Conservation (phyloP, 2,797 vertebrate genomes). For the Lepus oiostolus region DNA sequence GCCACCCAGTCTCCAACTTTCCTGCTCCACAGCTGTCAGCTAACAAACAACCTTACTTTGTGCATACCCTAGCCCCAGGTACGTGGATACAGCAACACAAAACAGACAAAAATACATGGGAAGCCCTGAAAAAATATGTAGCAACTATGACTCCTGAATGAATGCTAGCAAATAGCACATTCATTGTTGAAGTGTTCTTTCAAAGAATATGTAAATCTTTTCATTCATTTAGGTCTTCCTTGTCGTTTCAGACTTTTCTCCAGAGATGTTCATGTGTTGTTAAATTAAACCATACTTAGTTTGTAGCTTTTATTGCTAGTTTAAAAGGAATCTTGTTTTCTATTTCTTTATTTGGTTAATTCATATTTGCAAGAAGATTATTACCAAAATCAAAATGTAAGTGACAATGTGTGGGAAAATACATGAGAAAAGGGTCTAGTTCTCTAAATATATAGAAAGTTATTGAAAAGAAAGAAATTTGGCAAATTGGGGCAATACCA, state of each 20-base stretch:
- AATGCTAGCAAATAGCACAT: not conserved
- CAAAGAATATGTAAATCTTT: not conserved
- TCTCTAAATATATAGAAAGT: constrained; percentile 65
- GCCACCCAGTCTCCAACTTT: not conserved
- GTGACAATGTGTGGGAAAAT: constrained; percentile 23
- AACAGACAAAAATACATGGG: not conserved
- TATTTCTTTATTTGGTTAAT: constrained; percentile 22
- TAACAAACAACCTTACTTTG: not conserved
- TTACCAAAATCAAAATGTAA: constrained; percentile 41
- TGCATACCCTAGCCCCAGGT: not conserved
- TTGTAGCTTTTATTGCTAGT: not conserved
- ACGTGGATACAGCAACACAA: not conserved
- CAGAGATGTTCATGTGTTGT: not conserved
- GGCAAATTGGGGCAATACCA: constrained; percentile 52
- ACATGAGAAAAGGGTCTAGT: not conserved
- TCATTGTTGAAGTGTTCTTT: not conserved
- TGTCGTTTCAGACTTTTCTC: not conserved
- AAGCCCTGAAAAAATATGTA: not conserved
- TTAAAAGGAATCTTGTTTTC: not conserved
- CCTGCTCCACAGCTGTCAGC: rapidly evolving
- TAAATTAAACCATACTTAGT: not conserved
- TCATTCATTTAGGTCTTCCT: not conserved
- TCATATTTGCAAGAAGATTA: not conserved
- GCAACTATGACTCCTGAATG: not conserved
- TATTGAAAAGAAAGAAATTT: constrained; percentile 70